These are phyloP conservation scores for Campoletis raptor DNA, from an alignment of 2,888 invertebrate genomes.

Conservation along the genomic window DNA sequence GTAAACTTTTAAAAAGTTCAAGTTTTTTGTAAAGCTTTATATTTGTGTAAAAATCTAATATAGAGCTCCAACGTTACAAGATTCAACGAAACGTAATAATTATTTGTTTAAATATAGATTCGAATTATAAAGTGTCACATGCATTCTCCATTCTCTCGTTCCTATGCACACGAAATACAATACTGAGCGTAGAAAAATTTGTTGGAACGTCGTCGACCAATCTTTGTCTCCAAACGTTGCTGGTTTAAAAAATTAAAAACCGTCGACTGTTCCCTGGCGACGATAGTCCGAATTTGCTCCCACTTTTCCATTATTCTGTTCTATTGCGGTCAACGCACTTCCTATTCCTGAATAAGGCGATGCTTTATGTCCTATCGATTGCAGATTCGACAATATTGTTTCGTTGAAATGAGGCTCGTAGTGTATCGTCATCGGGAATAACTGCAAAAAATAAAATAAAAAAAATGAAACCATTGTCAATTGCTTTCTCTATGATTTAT, in stretches of 20 bases:
- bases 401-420: slow-evolving; percentile 77
- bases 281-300: slow-evolving; percentile 82
- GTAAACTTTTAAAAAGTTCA: neutral
- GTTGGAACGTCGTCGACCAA: neutral
- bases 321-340: slow-evolving; percentile 81
- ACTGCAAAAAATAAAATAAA: slow-evolving; percentile 73
- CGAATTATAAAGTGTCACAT: neutral
- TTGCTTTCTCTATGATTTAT: neutral
- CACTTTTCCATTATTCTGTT: slow-evolving; percentile 72
- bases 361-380: slow-evolving; percentile 76
- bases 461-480: no score
- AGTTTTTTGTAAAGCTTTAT: neutral
- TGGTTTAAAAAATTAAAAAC: slow-evolving; percentile 71
- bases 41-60: neutral
- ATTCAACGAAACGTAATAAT: neutral
- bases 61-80: neutral
- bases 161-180: neutral
- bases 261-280: slow-evolving; percentile 79
- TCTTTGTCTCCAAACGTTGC: slow-evolving; percentile 1
- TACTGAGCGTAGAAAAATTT: slow-evolving; percentile 17
- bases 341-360: slow-evolving; percentile 79
- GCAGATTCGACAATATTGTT: slow-evolving; percentile 73
- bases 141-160: neutral
- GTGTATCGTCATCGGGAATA: slow-evolving; percentile 81
- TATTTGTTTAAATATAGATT: neutral